Base-by-base conservation (phyloP, 2,888 invertebrate genomes). In the Chymomyza amoena region DNA sequence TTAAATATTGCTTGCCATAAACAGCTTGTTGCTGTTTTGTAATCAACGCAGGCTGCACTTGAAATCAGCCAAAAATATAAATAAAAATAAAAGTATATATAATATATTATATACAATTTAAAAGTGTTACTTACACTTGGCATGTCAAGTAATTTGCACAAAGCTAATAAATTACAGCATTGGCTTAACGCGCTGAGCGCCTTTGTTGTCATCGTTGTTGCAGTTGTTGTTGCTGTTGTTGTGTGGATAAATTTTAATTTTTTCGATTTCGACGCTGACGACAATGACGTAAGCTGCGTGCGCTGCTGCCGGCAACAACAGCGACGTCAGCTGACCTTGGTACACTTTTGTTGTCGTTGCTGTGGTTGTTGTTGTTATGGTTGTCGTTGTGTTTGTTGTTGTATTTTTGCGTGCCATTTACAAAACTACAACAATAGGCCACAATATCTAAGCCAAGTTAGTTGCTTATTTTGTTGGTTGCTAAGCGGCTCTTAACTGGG, bases 141-240 rank as follows among this genome's bases (percentile, higher is more conserved):
- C 16, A 16, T 20, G 54, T 54, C 67, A 56, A 64, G 64, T 71
- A 75, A 75, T 75, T 81, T 77, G 69, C 77, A 70, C 73, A 78
- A 69, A 80, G 83, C 76, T 78, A 74, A 80, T 80, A 80, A 83
- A 76, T 80, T 80, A 80, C 80, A 74, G 73, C 78, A 80, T 80
- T 83, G 70, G 73, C n/a, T 39, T 45, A 13, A 61, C 65, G 68
- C 60, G 62, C n/a, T n/a, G n/a, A n/a, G n/a, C 64, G 72, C 45
- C 51, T 72, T 67, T 72, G 72, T 61, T 57, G 54, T 69, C 68
- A 64, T 61, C 68, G 62, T 61, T 60, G 39, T 65, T 64, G 51
- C 25, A 32, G 25, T 20, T 68, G 66, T 61, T 60, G 39, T 65
- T 64, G 51, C 39, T 59, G 60, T 61, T 39, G 57, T 39, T 57